These are phyloP conservation scores for Calameuta filiformis DNA, from an alignment of 2,888 invertebrate species.

Conservation along the genomic window DNA sequence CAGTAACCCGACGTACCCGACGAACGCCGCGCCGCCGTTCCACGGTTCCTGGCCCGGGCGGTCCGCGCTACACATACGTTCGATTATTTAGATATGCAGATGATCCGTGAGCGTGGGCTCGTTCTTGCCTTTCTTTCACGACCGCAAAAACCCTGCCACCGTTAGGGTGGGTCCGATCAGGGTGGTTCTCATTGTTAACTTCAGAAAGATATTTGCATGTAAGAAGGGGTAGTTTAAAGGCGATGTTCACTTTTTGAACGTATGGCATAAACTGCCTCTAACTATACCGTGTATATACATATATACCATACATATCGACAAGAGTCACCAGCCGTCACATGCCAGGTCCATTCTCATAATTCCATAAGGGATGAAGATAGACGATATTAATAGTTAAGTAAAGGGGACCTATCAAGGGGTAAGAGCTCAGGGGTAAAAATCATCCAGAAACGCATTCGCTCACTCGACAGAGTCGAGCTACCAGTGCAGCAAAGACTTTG, in stretches of 20 bases:
- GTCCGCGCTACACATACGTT: slow-evolving; percentile 51
- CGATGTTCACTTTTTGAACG: slow-evolving; percentile 35
- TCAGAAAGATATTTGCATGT: slow-evolving; percentile 49
- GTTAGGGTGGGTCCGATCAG: slow-evolving; percentile 12
- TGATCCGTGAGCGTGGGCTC: slow-evolving; percentile 41
- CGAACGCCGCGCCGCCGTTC: slow-evolving; percentile 36
- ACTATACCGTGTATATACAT: neutral
- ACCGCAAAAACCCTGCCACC: neutral
- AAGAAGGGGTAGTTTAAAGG: slow-evolving; percentile 16
- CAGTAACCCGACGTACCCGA: slow-evolving; percentile 44
- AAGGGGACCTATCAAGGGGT: neutral
- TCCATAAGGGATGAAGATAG: neutral
- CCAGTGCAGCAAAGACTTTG: slow-evolving; percentile 12
- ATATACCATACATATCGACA: neutral
- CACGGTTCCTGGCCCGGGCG: slow-evolving; percentile 3
- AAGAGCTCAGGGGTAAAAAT: neutral
- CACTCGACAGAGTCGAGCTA: neutral
- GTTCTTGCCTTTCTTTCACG: slow-evolving; percentile 3
- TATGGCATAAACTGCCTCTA: neutral
- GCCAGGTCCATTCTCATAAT: neutral
- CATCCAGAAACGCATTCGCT: neutral
- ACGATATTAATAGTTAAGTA: neutral
- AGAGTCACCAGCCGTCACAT: neutral
- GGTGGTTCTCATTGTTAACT: slow-evolving; percentile 44
- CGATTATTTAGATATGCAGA: slow-evolving; percentile 67